Percentiles rank a stretch among this genome's conserved stretches.
Conservation (phyloP, 1,140 invertebrate genomes). For the Aphelinus atriplicis region DNA sequence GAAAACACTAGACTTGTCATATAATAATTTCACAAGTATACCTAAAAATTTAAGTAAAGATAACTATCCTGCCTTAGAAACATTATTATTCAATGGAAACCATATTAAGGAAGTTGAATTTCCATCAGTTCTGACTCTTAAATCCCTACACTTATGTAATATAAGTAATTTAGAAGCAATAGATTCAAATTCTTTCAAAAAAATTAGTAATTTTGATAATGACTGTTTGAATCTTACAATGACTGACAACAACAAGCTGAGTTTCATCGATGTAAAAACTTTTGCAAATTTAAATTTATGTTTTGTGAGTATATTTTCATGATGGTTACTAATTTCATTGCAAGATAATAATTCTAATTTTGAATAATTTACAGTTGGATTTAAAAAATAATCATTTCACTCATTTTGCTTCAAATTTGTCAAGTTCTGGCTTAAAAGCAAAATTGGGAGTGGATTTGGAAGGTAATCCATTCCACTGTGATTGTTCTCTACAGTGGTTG, state of each 20-base stretch:
- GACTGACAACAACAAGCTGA: slow-evolving; percentile 50
- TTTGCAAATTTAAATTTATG: slow-evolving; percentile 51
- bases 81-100: slow-evolving; percentile 51
- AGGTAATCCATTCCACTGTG: slow-evolving; percentile 59
- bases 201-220: slow-evolving; percentile 42
- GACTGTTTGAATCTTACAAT: slow-evolving; percentile 52
- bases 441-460: slow-evolving; percentile 53
- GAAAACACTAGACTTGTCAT: slow-evolving; percentile 66
- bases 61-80: slow-evolving; percentile 51
- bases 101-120: slow-evolving; percentile 51
- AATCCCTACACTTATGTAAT: slow-evolving; percentile 45
- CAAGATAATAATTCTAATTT: slow-evolving; percentile 15
- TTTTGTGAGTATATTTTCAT: slow-evolving; percentile 51
- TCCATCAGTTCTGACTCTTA: slow-evolving; percentile 43
- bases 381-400: slow-evolving; percentile 55
- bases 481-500: slow-evolving; percentile 59
- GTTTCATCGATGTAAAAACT: slow-evolving; percentile 43
- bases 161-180: slow-evolving; percentile 47
- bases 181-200: slow-evolving; percentile 46
- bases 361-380: slow-evolving; percentile 51
- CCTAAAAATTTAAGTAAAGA: slow-evolving; percentile 48
- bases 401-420: slow-evolving; percentile 44
- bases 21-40: slow-evolving; percentile 63
- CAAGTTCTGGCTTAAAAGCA: slow-evolving; percentile 38
- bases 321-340: slow-evolving; percentile 19